phyloP scores from a whole-genome alignment of 2,888 invertebrate species.

The Drosophila emarginata region DNA sequence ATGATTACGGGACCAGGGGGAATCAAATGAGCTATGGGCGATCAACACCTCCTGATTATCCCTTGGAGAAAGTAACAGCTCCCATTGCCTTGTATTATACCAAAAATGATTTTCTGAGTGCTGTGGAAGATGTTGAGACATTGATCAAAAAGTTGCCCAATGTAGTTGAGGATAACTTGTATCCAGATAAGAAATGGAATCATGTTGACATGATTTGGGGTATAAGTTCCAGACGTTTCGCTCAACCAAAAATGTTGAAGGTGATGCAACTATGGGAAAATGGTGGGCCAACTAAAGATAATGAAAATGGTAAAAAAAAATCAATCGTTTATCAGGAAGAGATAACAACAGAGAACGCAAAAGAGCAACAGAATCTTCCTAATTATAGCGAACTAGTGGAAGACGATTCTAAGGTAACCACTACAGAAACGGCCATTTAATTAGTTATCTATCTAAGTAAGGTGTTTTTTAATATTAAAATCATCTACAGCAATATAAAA shows the following conservation, averaged over 20 bases:
- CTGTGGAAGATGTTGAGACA: constrained; percentile 72
- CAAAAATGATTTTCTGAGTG: constrained; percentile 84
- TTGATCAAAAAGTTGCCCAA: constrained; percentile 67
- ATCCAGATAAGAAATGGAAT: constrained; percentile 69
- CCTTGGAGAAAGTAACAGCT: constrained; percentile 81
- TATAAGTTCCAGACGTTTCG: constrained; percentile 46
- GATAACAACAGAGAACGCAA: too few species aligned
- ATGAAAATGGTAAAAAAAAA: too few species aligned
- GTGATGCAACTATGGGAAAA: constrained; percentile 43
- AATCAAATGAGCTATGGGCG: constrained; percentile 83
- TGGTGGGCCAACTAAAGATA: background rate
- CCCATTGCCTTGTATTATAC: constrained; percentile 84
- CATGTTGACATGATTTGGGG: constrained; percentile 73
- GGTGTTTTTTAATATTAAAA: too few species aligned
- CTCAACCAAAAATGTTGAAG: constrained; percentile 60
- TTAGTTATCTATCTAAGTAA: too few species aligned
- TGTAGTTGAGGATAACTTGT: constrained; percentile 57
- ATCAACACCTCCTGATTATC: constrained; percentile 82
- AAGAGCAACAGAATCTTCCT: too few species aligned
- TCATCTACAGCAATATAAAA: too few species aligned
- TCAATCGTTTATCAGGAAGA: background rate
- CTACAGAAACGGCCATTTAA: too few species aligned
- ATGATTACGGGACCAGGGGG: constrained; percentile 82
- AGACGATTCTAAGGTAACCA: background rate
- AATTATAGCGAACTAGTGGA: constrained; percentile 18